phyloP scores from a whole-genome alignment of 2,113 vertebrate genomes.

The Pogonocichla stellata region DNA sequence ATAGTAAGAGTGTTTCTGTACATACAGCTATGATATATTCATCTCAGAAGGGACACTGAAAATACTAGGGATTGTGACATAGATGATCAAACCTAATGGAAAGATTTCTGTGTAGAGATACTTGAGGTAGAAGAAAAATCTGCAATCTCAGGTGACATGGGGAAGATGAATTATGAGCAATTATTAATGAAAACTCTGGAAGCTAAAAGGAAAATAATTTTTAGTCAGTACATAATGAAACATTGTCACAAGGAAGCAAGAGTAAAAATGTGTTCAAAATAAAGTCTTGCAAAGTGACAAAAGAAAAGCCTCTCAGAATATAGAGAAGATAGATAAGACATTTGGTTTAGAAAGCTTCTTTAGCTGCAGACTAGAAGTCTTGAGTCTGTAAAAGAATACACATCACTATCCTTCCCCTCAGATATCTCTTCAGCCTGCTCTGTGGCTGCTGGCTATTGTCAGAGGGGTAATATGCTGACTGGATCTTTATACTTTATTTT shows the following conservation, averaged over 20 bases:
- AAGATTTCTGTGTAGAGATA: not conserved
- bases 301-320: not conserved
- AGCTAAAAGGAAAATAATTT: not conserved
- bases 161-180: not conserved
- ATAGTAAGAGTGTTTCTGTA: not conserved
- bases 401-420: rapidly evolving
- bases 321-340: not conserved
- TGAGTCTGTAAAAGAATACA: not conserved
- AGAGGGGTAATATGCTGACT: not conserved
- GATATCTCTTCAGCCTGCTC: not conserved
- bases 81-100: not conserved
- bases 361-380: not conserved
- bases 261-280: not conserved
- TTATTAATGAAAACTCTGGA: not conserved
- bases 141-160: not conserved
- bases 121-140: not conserved
- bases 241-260: not conserved
- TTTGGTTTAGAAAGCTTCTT: not conserved
- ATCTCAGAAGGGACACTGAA: not conserved
- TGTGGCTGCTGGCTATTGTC: not conserved
- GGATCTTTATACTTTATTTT: not conserved
- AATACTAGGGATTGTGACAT: not conserved
- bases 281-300: not conserved
- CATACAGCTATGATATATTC: not conserved
- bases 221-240: not conserved